Conservation (phyloP, 2,113 vertebrate genomes). For the Perccottus glenii region DNA sequence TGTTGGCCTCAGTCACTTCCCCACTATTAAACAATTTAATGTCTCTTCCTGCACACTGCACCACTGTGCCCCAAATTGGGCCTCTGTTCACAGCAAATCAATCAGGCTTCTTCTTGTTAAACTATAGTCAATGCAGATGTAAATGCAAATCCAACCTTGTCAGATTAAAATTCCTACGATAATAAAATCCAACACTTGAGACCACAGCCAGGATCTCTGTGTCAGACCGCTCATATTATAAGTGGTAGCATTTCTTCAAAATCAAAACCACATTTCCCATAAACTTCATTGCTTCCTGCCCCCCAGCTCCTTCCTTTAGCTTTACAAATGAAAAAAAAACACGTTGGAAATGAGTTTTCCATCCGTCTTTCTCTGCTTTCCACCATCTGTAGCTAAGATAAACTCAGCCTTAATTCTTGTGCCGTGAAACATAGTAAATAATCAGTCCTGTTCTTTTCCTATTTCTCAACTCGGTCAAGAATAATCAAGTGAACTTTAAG, state of each 20-base stretch:
- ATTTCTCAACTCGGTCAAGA: background rate
- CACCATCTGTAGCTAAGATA: conserved; percentile 20
- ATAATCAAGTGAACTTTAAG: background rate
- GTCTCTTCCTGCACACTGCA: conserved; percentile 18
- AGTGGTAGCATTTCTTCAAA: conserved; percentile 41
- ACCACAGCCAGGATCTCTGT: conserved; percentile 9
- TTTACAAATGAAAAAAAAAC: conserved; percentile 44
- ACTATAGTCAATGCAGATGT: conserved; percentile 8
- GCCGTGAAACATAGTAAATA: conserved; percentile 15
- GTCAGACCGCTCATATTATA: conserved; percentile 44
- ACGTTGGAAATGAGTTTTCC: conserved; percentile 49
- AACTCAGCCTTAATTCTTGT: conserved; percentile 6
- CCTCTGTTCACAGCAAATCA: conserved; percentile 15
- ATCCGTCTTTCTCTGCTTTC: conserved; percentile 15
- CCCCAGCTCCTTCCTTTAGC: conserved; percentile 38
- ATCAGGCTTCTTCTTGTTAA: conserved; percentile 1
- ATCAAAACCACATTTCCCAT: conserved; percentile 66
- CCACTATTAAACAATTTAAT: background rate
- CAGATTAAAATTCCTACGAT: conserved; percentile 23
- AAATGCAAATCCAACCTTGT: conserved; percentile 15
- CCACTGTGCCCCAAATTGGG: conserved; percentile 21
- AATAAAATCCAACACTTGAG: background rate
- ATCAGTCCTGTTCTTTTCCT: conserved; percentile 1
- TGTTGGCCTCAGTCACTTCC: conserved; percentile 20
- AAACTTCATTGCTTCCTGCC: conserved; percentile 66